Conservation (phyloP, 1,140 invertebrate species). For the Penaeus indicus region DNA sequence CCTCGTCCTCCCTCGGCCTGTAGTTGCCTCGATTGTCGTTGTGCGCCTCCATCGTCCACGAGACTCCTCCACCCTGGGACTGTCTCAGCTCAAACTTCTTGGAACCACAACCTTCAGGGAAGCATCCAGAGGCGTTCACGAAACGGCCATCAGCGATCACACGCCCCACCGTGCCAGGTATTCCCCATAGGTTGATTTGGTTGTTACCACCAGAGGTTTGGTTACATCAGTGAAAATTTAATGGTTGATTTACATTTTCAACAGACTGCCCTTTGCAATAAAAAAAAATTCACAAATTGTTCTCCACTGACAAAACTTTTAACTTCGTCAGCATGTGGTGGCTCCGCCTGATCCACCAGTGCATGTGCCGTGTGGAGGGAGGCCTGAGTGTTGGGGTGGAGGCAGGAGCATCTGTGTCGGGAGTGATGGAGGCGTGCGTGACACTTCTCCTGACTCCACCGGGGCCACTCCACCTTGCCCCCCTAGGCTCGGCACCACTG, state of each 20-base stretch:
- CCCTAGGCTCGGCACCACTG: conserved; percentile 42
- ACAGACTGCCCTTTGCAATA: no score
- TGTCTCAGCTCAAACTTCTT: conserved; percentile 88
- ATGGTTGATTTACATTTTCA: no score
- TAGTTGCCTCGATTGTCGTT: conserved; percentile 78
- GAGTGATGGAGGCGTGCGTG: conserved; percentile 64
- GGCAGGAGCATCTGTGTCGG: conserved; percentile 62
- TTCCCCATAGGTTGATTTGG: conserved; percentile 58
- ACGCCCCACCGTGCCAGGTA: conserved; percentile 69
- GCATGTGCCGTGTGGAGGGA: conserved; percentile 72
- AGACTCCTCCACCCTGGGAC: conserved; percentile 87
- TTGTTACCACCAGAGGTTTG: no score
- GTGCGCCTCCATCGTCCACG: conserved; percentile 84
- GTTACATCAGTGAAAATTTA: no score
- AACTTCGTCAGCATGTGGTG: conserved; percentile 76
- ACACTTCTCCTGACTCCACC: conserved; percentile 61
- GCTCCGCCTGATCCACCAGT: conserved; percentile 79
- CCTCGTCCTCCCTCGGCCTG: conserved; percentile 83
- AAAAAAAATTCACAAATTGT: conserved; percentile 7
- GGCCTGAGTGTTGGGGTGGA: conserved; percentile 66
- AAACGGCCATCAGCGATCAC: conserved; percentile 67
- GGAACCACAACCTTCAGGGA: conserved; percentile 84
- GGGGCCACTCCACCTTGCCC: conserved; percentile 44
- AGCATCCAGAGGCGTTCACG: conserved; percentile 70
- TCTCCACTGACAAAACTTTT: background rate